Conservation (phyloP, 2,797 vertebrate species). For the Falco columbarius region DNA sequence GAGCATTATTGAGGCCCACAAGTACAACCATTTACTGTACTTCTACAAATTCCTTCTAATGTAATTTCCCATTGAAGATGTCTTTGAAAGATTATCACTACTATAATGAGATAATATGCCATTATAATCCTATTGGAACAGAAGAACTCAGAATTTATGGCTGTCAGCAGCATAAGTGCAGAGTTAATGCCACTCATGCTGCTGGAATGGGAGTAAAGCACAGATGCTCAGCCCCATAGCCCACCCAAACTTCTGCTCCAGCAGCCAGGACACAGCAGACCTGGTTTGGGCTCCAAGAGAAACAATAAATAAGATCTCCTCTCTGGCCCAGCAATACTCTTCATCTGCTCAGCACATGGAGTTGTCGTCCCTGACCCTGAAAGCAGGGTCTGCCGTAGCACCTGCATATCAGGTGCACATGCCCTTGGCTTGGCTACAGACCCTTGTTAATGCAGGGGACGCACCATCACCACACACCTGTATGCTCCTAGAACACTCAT, state of each 20-base stretch:
- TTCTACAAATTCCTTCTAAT: not conserved
- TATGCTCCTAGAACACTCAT: not conserved
- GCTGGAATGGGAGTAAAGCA: not conserved
- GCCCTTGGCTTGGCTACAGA: not conserved
- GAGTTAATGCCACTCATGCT: not conserved
- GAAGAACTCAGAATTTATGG: not conserved
- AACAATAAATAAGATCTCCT: not conserved
- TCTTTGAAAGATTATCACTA: conserved; percentile 12
- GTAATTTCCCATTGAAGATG: conserved; percentile 6
- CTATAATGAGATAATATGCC: not conserved
- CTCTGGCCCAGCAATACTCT: not conserved
- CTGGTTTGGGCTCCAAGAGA: not conserved
- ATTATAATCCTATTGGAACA: not conserved
- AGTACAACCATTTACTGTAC: not conserved
- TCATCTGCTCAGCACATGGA: not conserved
- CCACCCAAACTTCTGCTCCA: not conserved
- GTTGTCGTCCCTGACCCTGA: too few species aligned
- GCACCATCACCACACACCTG: not conserved
- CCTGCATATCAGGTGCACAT: fast-evolving
- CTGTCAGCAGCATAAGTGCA: not conserved
- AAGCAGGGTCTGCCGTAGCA: not conserved
- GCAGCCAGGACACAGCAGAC: not conserved
- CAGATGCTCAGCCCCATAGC: not conserved
- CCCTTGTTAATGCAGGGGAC: not conserved
- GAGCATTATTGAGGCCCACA: not conserved